phyloP scores from a whole-genome alignment of 2,888 invertebrate genomes.

The Lamproptera curius region DNA sequence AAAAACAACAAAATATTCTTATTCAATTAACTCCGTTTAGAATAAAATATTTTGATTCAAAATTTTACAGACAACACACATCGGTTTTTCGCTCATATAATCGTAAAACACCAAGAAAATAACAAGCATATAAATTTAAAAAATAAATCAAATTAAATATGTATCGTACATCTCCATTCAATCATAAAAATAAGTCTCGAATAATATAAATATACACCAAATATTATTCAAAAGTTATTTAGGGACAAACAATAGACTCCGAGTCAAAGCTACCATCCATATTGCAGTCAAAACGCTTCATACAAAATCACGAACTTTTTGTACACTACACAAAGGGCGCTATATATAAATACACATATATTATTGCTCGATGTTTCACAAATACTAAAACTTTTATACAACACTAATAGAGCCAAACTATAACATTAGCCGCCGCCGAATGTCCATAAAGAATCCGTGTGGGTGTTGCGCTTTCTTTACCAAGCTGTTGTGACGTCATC shows the following conservation, averaged over 20 bases:
- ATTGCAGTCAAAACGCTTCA: background rate
- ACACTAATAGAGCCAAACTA: background rate
- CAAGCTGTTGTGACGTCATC: too few relatives aligned
- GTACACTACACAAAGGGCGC: background rate
- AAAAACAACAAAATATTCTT: too few relatives aligned
- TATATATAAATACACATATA: too few relatives aligned
- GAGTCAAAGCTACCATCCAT: background rate
- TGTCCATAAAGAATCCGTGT: background rate
- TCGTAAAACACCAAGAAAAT: background rate
- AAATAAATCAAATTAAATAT: background rate
- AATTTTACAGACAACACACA: too few relatives aligned
- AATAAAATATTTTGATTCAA: too few relatives aligned
- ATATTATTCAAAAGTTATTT: background rate
- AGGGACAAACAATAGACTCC: too few relatives aligned
- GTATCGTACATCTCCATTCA: background rate
- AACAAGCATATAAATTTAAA: background rate
- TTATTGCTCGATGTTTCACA: constrained; percentile 1
- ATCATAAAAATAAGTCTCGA: background rate
- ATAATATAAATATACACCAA: background rate
- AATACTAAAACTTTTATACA: background rate
- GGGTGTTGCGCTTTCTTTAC: background rate
- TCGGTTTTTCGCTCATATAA: too few relatives aligned
- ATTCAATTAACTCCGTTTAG: too few relatives aligned
- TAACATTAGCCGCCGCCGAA: background rate
- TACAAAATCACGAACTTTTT: background rate